Evolutionary conservation across 1,140 invertebrate species (phyloP).

Genomic region (Mya arenaria): DNA sequence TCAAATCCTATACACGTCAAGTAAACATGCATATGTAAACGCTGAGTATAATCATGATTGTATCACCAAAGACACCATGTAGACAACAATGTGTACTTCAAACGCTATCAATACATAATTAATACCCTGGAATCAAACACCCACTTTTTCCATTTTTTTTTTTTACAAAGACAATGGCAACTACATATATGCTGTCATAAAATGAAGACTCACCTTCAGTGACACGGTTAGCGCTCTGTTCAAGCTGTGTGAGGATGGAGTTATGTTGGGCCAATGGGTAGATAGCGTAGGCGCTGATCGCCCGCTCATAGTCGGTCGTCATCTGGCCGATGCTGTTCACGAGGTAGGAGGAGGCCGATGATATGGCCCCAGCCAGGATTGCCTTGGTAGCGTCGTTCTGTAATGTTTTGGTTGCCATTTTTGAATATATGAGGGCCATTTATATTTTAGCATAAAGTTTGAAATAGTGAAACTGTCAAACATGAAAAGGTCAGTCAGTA

Average conservation of each 20-base stretch:
- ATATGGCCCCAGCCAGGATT: too few relatives aligned
- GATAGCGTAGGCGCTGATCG: conserved; percentile 38
- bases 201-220: conserved; percentile 15
- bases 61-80: too few relatives aligned
- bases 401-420: background rate
- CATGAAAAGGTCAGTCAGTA: too few relatives aligned
- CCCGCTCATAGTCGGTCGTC: conserved; percentile 31
- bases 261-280: background rate
- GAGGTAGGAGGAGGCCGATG: background rate
- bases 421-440: too few relatives aligned
- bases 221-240: background rate
- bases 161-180: background rate
- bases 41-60: too few relatives aligned
- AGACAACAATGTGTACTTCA: too few relatives aligned
- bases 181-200: background rate
- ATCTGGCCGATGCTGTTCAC: background rate
- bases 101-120: too few relatives aligned
- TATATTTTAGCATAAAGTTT: too few relatives aligned
- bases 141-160: background rate
- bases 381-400: background rate
- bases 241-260: background rate
- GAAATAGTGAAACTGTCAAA: too few relatives aligned
- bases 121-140: too few relatives aligned
- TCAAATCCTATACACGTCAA: too few relatives aligned
- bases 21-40: too few relatives aligned